Conservation (phyloP, 2,113 vertebrate species). For the Rousettus leschenaultii region DNA sequence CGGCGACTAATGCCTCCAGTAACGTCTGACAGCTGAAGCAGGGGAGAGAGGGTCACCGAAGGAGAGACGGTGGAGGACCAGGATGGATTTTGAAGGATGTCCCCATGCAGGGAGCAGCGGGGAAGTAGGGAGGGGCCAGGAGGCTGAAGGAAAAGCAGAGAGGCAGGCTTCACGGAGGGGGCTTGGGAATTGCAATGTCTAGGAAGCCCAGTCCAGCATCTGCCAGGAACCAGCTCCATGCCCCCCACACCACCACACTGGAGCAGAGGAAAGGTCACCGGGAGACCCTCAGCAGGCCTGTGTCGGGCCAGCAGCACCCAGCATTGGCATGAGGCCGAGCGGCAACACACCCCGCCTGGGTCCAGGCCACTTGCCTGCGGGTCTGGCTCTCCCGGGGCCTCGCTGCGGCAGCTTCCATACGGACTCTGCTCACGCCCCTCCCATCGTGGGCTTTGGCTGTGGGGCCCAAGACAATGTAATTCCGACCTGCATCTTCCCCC, state of each 20-base stretch:
- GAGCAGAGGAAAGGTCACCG: not conserved
- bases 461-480: not conserved
- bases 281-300: not conserved
- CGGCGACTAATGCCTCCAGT: fast-evolving
- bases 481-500: not conserved
- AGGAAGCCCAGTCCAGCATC: not conserved
- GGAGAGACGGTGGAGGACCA: not conserved
- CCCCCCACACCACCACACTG: fast-evolving
- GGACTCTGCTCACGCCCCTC: not conserved
- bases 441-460: not conserved
- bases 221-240: not conserved
- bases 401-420: fast-evolving
- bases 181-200: not conserved
- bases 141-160: not conserved
- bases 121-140: not conserved
- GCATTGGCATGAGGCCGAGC: too few relatives aligned
- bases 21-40: too few relatives aligned
- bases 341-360: not conserved
- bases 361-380: not conserved
- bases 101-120: fast-evolving
- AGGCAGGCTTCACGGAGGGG: fast-evolving
- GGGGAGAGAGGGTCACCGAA: not conserved
- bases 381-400: not conserved
- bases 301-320: not conserved
- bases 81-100: fast-evolving